phyloP scores from a whole-genome alignment of 2,797 vertebrate genomes.

The Micropoecilia bifurca region DNA sequence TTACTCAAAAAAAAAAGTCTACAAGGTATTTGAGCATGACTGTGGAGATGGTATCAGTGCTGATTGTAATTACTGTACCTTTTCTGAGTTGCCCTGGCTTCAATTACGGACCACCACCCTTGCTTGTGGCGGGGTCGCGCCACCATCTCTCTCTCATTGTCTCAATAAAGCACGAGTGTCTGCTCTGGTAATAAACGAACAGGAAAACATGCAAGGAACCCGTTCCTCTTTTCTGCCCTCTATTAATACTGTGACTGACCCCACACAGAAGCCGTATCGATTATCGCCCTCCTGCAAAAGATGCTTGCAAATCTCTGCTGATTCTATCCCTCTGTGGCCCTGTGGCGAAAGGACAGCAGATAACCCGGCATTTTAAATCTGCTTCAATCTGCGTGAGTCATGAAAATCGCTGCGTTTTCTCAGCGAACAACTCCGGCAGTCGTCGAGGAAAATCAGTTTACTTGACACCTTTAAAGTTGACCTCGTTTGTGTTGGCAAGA shows the following conservation, averaged over 20 bases:
- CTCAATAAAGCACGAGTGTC: constrained; percentile 46
- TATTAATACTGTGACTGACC: constrained; percentile 50
- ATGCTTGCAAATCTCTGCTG: constrained; percentile 32
- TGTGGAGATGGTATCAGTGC: constrained; percentile 8
- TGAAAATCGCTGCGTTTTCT: constrained; percentile 6
- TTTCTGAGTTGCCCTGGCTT: constrained; percentile 50
- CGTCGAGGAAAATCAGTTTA: neutral
- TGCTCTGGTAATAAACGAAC: constrained; percentile 42
- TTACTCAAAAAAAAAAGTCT: constrained; percentile 12
- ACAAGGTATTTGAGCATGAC: neutral
- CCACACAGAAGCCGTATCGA: constrained; percentile 53
- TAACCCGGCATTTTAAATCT: constrained; percentile 7
- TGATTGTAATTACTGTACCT: constrained; percentile 72
- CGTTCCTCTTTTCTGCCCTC: constrained; percentile 31
- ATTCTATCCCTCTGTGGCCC: constrained; percentile 21
- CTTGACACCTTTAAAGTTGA: constrained; percentile 17
- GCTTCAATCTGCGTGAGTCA: constrained; percentile 2
- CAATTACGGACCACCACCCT: constrained; percentile 62
- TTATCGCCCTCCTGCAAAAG: constrained; percentile 45
- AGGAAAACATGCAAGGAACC: constrained; percentile 43
- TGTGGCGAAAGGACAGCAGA: constrained; percentile 10
- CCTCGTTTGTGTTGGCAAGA: constrained; percentile 22
- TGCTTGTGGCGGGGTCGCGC: constrained; percentile 44
- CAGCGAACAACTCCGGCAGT: neutral
- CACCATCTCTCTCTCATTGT: constrained; percentile 57